These are phyloP conservation scores for Lagopus leucura DNA, from an alignment of 2,113 vertebrate genomes.

Conservation along the genomic window DNA sequence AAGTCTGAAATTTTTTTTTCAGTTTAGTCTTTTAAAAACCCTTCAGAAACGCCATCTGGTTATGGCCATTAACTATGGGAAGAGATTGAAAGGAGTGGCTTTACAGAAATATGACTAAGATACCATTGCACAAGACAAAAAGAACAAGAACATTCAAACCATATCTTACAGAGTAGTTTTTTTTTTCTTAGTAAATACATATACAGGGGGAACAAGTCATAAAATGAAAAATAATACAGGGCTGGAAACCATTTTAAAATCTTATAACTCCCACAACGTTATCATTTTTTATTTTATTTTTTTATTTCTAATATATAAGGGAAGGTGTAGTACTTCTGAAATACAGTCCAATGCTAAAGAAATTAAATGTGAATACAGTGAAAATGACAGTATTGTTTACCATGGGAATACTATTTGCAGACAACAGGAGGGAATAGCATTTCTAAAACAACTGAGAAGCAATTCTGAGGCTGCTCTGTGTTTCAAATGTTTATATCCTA, in stretches of 20 bases:
- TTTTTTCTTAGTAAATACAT: not conserved
- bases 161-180: not conserved
- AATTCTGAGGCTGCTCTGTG: not conserved
- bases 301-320: not conserved
- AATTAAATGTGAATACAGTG: not conserved
- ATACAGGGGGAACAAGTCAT: not conserved
- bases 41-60: not conserved
- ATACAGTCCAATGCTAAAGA: not conserved
- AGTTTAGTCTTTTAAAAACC: constrained; percentile 29
- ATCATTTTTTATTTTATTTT: not conserved
- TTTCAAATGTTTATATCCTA: constrained; percentile 55
- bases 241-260: not conserved
- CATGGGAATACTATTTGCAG: constrained; percentile 12
- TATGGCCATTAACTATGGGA: constrained; percentile 28
- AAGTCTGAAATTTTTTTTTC: constrained; percentile 10
- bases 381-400: constrained; percentile 23
- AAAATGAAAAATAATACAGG: not conserved
- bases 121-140: not conserved
- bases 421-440: not conserved
- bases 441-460: constrained; percentile 22
- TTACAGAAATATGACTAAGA: not conserved
- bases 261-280: not conserved
- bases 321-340: not conserved
- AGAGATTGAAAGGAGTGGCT: constrained; percentile 32
- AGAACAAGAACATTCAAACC: not conserved